Percentiles rank a stretch among this genome's conserved stretches.
Conservation (phyloP, 2,888 invertebrate species). For the Clivina fossor region DNA sequence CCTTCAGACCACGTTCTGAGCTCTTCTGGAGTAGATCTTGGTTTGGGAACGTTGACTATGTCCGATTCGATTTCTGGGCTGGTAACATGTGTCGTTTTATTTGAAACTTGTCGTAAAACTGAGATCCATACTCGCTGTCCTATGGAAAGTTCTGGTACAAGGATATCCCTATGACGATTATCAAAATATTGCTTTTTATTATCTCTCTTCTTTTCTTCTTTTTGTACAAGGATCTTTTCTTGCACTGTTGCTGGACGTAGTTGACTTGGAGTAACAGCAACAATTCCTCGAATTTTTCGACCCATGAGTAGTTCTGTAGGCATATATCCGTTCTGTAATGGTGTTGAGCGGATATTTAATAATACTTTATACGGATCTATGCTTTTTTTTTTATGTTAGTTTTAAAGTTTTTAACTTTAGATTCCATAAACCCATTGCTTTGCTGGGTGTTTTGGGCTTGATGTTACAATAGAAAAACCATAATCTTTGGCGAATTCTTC, state of each 20-base stretch:
- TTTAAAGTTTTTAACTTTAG: constrained; percentile 40
- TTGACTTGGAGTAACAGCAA: constrained; percentile 33
- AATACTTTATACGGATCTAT: constrained; percentile 39
- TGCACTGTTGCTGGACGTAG: constrained; percentile 7
- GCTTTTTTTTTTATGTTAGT: constrained; percentile 40
- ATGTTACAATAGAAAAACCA: constrained; percentile 36
- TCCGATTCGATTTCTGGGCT: constrained; percentile 30
- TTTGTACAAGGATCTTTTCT: constrained; percentile 13
- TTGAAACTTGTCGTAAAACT: constrained; percentile 36
- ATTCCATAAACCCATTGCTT: constrained; percentile 40
- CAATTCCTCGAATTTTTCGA: constrained; percentile 38
- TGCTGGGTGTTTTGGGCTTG: constrained; percentile 39
- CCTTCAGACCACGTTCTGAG: too few species aligned
- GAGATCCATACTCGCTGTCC: constrained; percentile 42
- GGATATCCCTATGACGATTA: constrained; percentile 33
- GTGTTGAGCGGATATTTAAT: constrained; percentile 39
- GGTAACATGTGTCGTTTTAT: constrained; percentile 6
- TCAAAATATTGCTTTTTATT: constrained; percentile 37
- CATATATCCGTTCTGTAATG: constrained; percentile 40
- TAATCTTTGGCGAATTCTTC: constrained; percentile 37
- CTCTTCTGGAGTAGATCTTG: too few species aligned
- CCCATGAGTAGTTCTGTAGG: constrained; percentile 44
- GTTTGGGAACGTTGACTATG: constrained; percentile 26
- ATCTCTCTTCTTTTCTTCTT: constrained; percentile 33
- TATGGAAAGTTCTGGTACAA: constrained; percentile 29